Evolutionary conservation across 2,888 invertebrate genomes (phyloP), one percentile per base, ranked within the genome.

Genomic region (Bugulina stolonifera): DNA sequence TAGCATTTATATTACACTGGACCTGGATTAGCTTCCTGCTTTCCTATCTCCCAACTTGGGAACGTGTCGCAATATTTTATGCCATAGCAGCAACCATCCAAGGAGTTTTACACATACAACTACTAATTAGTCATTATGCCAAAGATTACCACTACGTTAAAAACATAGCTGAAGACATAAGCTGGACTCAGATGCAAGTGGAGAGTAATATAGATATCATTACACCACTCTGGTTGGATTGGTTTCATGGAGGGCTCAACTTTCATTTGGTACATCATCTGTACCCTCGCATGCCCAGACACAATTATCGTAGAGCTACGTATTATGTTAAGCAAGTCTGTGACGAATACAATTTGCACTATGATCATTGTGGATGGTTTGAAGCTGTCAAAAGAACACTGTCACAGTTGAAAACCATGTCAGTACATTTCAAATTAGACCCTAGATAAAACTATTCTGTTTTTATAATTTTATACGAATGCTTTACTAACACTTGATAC

Each of bases 231-330:
- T 74, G 74, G 74, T 5, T 74, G 29, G 74, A 74, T 72, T 74
- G 74, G 74, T 74, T 74, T 54, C 73, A 74, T 64, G 74, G 74
- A 18, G 74, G 74, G 10, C 69, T 74, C 23, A 74, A 74, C 64
- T 73, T 74, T 27, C 74, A 74, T 58, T 32, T 74, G n/a, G 74
- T 75, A 43, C 74, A 74, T 55, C 74, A 74, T 69, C 32, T 74
- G 29, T 74, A 69, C 35, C 74, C 74, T 32, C 54, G 43, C n/a
- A 74, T 74, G 73, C 73, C 74, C 3, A 22, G 74, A 27, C 71
- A 73, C 32, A 58, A 73, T 35, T 71, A 55, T 43, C 58, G 74
- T 22, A 54, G 57, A 35, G 74, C 74, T 1, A 71, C 54, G 29
- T 35, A 64, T 27, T 57, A 74, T 35, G 58, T 74, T 2, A 57